Percentiles rank a stretch among this genome's conserved stretches.
phyloP scores from a whole-genome alignment of 2,113 vertebrate species.

The Oceanodroma tethys region DNA sequence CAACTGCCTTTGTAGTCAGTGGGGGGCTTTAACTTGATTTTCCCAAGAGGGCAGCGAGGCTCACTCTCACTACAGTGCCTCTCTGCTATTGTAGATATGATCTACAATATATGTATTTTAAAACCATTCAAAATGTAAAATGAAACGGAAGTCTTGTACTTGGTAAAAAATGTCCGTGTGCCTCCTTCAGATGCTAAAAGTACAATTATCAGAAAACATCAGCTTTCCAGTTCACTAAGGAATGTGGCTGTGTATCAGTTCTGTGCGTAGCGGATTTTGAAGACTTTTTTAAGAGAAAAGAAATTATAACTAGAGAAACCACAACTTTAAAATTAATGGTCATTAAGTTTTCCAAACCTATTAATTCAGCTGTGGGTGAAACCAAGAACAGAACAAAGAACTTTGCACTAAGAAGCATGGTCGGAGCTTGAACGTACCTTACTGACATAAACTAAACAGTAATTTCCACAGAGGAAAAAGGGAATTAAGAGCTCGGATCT shows the following conservation, averaged over 20 bases:
- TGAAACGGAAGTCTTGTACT: not conserved
- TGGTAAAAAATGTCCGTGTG: not conserved
- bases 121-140: not conserved
- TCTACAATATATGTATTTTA: not conserved
- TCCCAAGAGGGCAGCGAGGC: not conserved
- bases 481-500: not conserved
- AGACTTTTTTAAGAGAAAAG: not conserved
- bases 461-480: not conserved
- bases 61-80: not conserved
- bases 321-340: not conserved
- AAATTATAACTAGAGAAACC: not conserved
- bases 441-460: not conserved
- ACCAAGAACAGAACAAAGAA: not conserved
- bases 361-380: not conserved
- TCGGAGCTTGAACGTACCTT: rapidly evolving
- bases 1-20: not conserved
- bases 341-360: not conserved
- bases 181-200: not conserved
- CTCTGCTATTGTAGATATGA: not conserved
- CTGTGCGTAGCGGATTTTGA: not conserved
- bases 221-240: not conserved
- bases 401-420: not conserved
- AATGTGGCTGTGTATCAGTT: not conserved
- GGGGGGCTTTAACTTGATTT: not conserved
- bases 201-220: not conserved